These are phyloP conservation scores for Bradypodion pumilum DNA, from an alignment of 2,797 vertebrate genomes.

Conservation along the genomic window DNA sequence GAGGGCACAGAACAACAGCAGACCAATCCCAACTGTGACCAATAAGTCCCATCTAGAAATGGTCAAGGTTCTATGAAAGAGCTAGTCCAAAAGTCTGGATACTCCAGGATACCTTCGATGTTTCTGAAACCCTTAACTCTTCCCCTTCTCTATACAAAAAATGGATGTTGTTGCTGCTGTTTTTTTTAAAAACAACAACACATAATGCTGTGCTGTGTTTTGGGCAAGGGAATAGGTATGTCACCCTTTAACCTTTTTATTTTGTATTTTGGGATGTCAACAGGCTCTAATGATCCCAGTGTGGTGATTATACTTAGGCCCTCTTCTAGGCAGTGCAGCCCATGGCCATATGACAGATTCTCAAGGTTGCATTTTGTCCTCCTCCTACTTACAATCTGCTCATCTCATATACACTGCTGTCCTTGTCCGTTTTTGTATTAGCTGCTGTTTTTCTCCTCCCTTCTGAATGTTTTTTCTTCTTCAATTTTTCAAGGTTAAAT, in stretches of 20 bases:
- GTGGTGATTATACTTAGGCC: not conserved
- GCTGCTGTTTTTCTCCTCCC: not conserved
- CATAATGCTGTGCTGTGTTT: no score
- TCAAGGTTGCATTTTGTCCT: not conserved
- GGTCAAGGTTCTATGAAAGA: no score
- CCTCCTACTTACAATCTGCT: not conserved
- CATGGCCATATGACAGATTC: not conserved
- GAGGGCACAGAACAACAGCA: no score
- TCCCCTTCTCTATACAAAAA: not conserved
- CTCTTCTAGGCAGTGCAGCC: no score
- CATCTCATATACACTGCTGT: not conserved
- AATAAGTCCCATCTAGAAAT: no score
- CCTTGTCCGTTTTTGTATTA: slow-evolving; percentile 5
- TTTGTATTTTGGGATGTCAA: not conserved
- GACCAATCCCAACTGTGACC: no score
- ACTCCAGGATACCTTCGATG: not conserved
- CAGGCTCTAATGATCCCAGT: not conserved
- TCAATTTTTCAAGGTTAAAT: slow-evolving; percentile 11
- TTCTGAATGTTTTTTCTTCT: not conserved
- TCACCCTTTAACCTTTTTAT: not conserved
- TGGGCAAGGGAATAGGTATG: not conserved
- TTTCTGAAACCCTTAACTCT: not conserved
- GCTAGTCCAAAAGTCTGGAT: no score
- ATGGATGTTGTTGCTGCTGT: not conserved
- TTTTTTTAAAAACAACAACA: not conserved